Conservation (phyloP, 2,888 invertebrate genomes). For the Crioceris asparagi region DNA sequence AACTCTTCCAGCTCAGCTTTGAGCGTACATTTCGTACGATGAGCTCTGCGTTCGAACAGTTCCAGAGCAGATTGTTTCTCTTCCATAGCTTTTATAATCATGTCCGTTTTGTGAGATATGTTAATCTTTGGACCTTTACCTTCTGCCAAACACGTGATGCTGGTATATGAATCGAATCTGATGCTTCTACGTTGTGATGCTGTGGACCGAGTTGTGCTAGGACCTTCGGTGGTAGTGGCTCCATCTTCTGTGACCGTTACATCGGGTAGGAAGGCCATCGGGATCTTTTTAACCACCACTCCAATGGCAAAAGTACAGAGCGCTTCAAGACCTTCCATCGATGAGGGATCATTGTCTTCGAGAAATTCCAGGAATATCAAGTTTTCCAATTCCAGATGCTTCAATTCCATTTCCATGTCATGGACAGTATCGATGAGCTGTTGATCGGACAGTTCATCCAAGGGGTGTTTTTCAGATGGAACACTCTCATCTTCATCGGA, state of each 20-base stretch:
- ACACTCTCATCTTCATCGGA: too few relatives aligned
- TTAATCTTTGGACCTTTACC: slow-evolving; percentile 21
- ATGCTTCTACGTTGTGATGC: not conserved
- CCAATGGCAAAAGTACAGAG: slow-evolving; percentile 6
- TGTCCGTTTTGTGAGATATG: slow-evolving; percentile 23
- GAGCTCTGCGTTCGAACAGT: slow-evolving; percentile 18
- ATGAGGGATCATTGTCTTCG: slow-evolving; percentile 16
- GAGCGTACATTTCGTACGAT: slow-evolving; percentile 18
- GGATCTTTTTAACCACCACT: not conserved
- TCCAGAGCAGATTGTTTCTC: slow-evolving; percentile 16
- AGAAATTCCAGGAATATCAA: slow-evolving; percentile 19
- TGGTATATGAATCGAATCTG: slow-evolving; percentile 1
- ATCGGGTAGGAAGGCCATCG: not conserved
- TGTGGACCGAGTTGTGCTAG: not conserved
- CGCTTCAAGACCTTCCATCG: slow-evolving; percentile 17
- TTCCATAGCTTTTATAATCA: slow-evolving; percentile 24
- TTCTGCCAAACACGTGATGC: slow-evolving; percentile 8
- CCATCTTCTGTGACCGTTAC: too few relatives aligned
- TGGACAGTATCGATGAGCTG: slow-evolving; percentile 17
- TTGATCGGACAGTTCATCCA: slow-evolving; percentile 19
- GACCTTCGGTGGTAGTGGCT: too few relatives aligned
- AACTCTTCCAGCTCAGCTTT: slow-evolving; percentile 40
- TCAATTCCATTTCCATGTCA: slow-evolving; percentile 15
- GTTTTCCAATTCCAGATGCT: slow-evolving; percentile 19
- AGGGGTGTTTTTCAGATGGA: too few relatives aligned